These are phyloP conservation scores for Picus viridis DNA, from an alignment of 2,797 vertebrate genomes.

Conservation along the genomic window DNA sequence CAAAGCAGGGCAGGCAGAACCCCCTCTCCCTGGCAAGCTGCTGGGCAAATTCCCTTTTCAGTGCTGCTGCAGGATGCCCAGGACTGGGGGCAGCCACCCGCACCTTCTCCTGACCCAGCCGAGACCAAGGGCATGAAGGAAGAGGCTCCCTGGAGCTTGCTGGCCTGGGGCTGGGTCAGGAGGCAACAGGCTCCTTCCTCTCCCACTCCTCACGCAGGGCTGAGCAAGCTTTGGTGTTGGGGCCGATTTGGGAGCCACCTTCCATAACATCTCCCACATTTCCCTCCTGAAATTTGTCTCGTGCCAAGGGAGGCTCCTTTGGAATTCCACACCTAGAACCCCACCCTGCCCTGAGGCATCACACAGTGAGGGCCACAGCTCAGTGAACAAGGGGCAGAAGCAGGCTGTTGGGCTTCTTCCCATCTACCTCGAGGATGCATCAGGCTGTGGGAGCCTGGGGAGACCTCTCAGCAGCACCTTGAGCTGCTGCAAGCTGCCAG, in stretches of 20 bases:
- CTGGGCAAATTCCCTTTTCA: not conserved
- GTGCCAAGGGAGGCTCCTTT: not conserved
- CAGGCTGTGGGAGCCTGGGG: not conserved
- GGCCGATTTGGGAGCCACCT: not conserved
- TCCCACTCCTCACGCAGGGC: not conserved
- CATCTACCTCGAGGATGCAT: fast-evolving
- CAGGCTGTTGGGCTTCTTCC: conserved; percentile 61
- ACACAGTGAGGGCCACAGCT: conserved; percentile 75
- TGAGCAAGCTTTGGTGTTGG: not conserved
- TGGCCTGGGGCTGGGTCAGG: not conserved
- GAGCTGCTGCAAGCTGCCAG: not conserved
- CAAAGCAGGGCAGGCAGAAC: not conserved
- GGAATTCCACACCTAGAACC: not conserved
- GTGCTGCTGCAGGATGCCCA: not conserved
- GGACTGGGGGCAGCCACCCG: not conserved
- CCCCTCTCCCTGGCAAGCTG: fast-evolving
- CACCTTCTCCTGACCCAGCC: not conserved
- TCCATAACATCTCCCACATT: not conserved
- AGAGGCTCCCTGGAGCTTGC: not conserved
- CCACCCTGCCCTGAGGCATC: fast-evolving
- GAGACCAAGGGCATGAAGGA: not conserved
- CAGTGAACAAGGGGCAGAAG: conserved; percentile 77
- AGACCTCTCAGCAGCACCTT: not conserved
- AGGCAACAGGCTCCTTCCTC: not conserved
- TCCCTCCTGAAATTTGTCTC: not conserved